Base-by-base conservation (phyloP, 2,797 vertebrate species). In the Pelobates cultripes region DNA sequence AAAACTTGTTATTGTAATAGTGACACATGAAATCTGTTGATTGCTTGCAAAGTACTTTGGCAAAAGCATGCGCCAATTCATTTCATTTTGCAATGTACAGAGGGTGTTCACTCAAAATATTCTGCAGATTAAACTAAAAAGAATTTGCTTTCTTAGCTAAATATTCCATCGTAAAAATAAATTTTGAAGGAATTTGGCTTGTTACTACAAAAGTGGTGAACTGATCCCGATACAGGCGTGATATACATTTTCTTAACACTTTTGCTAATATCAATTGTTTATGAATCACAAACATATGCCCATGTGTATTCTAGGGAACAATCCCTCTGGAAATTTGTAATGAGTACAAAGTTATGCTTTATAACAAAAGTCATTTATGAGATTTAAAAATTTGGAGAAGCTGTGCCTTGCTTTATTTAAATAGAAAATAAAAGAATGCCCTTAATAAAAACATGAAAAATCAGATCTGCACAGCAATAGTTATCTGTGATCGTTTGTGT, bases 21-120 rank as follows among this genome's bases (percentile, higher is more conserved):
- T 84, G 82, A 84, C 82, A 80, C 82, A 80, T 84, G 82, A 84
- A 84, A 84, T 84, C 82, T 84, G 82, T 80, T 84, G 82, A 84
- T 84, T 84, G 77, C 82, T 75, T 84, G 77, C 77, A 84, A 84
- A 84, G 82, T 84, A 84, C 82, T 84, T 57, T 84, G 82, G 82
- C 82, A 84, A 61, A 72, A 53, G 68, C 77, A 53, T 60, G 61
- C 77, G 82, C 82, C 82, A 84, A 84, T 76, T 84, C 77, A 75
- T 76, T 79, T 84, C 57, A 79, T 79, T 79, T 79, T 75, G 55
- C 73, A 67, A 64, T 45, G 73, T 74, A 76, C 68, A 66, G 53
- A 73, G 72, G 77, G 72, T 79, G 77, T 55, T 75, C 73, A 79
- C 61, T 41, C 40, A 55, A 79, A 83, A 28, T 83, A 74, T 74